Conservation (phyloP, 2,888 invertebrate genomes). For the Prosapia bicincta region DNA sequence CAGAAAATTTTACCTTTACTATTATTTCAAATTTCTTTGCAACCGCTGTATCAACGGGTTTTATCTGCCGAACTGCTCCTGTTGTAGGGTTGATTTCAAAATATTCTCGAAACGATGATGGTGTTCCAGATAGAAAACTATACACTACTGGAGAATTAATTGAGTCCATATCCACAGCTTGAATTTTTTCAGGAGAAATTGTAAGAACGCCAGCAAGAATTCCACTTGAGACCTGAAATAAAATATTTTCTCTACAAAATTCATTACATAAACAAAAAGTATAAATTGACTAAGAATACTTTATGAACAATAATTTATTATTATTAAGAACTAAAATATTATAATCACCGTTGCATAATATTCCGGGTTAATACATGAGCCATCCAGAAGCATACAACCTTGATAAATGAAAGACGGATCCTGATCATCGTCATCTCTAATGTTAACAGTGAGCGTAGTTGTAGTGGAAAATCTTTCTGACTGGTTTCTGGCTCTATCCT, state of each 20-base stretch:
- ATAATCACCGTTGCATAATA: conserved; percentile 73
- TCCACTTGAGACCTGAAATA: conserved; percentile 68
- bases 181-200: conserved; percentile 82
- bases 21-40: conserved; percentile 75
- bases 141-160: conserved; percentile 79
- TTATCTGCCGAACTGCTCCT: conserved; percentile 76
- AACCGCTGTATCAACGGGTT: conserved; percentile 74
- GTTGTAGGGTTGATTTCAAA: conserved; percentile 79
- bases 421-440: conserved; percentile 86
- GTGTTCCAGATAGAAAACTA: conserved; percentile 76
- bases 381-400: conserved; percentile 76
- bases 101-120: conserved; percentile 70
- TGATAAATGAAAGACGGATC: conserved; percentile 89
- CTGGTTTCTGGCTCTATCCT: conserved; percentile 83
- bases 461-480: conserved; percentile 76
- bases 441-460: conserved; percentile 78
- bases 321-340: not conserved
- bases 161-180: conserved; percentile 88
- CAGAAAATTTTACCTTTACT: conserved; percentile 71
- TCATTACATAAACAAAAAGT: not conserved
- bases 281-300: too few species aligned
- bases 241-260: not conserved
- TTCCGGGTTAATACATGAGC: conserved; percentile 83
- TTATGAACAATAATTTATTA: too few species aligned
- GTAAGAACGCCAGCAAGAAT: conserved; percentile 78